These are phyloP conservation scores for Mantis religiosa DNA, from an alignment of 2,888 invertebrate genomes.

Conservation along the genomic window DNA sequence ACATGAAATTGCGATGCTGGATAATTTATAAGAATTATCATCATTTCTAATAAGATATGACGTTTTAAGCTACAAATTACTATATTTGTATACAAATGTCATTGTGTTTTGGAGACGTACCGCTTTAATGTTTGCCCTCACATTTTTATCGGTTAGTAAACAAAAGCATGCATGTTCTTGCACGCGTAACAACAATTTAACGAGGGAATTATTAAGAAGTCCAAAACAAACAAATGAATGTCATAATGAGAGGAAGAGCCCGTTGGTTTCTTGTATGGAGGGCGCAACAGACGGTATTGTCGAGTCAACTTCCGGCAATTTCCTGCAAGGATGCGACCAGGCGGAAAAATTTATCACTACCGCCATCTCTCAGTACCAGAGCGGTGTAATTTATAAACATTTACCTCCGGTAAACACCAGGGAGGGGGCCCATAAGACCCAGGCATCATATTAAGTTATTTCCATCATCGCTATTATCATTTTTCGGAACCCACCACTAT, in stretches of 20 bases:
- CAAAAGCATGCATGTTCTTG: not conserved
- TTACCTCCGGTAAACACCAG: not conserved
- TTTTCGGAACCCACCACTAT: not conserved
- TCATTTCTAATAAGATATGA: too few relatives aligned
- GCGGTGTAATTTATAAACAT: not conserved
- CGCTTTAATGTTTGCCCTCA: too few relatives aligned
- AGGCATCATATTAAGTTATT: not conserved
- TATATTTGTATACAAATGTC: too few relatives aligned
- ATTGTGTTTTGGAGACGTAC: too few relatives aligned
- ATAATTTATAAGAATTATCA: too few relatives aligned
- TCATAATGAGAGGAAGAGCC: not conserved
- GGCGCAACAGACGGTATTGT: not conserved
- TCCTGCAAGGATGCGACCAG: not conserved
- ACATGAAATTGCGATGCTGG: too few relatives aligned
- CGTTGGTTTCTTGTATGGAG: not conserved
- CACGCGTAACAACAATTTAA: not conserved
- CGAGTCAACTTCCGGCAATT: slow-evolving; percentile 1
- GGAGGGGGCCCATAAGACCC: not conserved
- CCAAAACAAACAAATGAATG: not conserved
- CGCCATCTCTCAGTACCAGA: not conserved
- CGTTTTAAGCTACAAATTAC: too few relatives aligned
- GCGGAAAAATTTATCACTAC: not conserved
- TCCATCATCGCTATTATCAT: not conserved
- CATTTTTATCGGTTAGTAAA: too few relatives aligned
- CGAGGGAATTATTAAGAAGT: not conserved